These are phyloP conservation scores for Drosophila macrothrix DNA, from an alignment of 2,888 invertebrate genomes.

Conservation along the genomic window DNA sequence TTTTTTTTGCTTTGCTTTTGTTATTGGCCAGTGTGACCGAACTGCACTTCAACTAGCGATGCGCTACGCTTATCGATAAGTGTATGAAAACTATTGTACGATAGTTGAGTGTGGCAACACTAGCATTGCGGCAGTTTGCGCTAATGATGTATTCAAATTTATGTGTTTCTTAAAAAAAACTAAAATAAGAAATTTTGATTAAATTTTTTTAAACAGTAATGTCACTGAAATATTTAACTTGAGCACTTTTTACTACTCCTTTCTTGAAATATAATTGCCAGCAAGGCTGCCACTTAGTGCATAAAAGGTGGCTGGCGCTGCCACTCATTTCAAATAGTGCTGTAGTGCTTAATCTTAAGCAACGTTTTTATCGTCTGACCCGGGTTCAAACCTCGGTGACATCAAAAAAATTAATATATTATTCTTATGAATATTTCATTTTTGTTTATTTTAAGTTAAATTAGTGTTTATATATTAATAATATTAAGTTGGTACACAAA, in stretches of 20 bases:
- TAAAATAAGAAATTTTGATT: not conserved
- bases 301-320: not conserved
- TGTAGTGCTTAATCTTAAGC: not conserved
- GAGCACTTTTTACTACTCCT: not conserved
- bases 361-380: not conserved
- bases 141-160: not conserved
- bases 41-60: not conserved
- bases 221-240: not conserved
- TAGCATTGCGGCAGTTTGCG: not conserved
- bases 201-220: not conserved
- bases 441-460: not conserved
- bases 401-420: not conserved
- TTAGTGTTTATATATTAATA: not conserved
- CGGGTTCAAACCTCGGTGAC: slow-evolving; percentile 20
- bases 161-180: not conserved
- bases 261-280: not conserved
- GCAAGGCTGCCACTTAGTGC: slow-evolving; percentile 4
- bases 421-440: no score
- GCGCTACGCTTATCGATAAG: slow-evolving; percentile 15
- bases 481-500: not conserved
- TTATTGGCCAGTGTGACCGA: slow-evolving; percentile 36
- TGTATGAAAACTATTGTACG: not conserved
- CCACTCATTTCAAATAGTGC: slow-evolving; percentile 8
- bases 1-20: slow-evolving; percentile 45
- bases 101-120: slow-evolving; percentile 8